Evolutionary conservation across 2,113 vertebrate species (phyloP).

Genomic region (Gallinago media): DNA sequence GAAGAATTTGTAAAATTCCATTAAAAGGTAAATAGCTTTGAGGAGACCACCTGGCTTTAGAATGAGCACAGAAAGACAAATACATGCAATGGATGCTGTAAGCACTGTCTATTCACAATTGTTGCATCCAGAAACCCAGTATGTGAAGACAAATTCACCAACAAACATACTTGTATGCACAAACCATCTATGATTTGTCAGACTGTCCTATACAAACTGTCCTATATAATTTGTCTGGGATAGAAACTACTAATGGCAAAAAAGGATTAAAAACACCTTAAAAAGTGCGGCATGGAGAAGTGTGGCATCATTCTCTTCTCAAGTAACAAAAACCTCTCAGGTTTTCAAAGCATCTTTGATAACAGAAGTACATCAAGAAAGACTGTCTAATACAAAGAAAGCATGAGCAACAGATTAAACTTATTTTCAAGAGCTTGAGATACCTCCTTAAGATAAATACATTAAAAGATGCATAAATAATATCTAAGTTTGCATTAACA

Average conservation of each 20-base stretch:
- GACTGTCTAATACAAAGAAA: neutral
- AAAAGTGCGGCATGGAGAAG: neutral
- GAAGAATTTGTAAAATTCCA: neutral
- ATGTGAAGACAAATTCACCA: neutral
- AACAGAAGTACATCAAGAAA: neutral
- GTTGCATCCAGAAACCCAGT: neutral
- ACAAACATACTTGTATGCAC: neutral
- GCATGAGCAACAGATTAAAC: rapidly evolving
- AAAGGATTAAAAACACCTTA: neutral
- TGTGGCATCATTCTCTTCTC: neutral
- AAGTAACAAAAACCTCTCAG: neutral
- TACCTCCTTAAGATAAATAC: neutral
- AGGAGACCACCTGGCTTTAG: neutral
- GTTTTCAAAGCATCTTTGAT: neutral
- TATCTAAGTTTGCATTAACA: neutral
- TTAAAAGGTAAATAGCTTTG: neutral
- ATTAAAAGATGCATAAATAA: neutral
- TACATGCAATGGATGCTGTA: neutral
- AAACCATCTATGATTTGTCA: neutral
- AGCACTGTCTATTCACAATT: neutral
- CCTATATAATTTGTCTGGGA: neutral
- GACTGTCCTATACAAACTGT: neutral
- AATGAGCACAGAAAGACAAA: neutral
- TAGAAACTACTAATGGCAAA: neutral
- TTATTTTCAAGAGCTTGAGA: neutral